These are phyloP conservation scores for Zaprionus vittiger DNA, from an alignment of 1,140 invertebrate genomes.

Conservation along the genomic window DNA sequence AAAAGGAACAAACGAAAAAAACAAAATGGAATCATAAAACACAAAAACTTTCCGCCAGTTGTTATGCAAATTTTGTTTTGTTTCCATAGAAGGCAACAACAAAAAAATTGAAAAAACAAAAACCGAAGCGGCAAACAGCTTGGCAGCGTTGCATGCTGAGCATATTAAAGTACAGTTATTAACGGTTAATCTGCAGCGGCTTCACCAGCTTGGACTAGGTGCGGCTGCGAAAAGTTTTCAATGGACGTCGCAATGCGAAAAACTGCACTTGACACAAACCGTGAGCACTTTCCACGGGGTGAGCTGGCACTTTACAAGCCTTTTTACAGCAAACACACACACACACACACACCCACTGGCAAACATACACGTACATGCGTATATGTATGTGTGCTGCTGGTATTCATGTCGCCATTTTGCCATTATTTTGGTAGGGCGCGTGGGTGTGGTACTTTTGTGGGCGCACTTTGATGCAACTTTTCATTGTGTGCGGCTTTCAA, in stretches of 20 bases:
- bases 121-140: neutral
- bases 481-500: conserved; percentile 46
- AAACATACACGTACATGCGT: neutral
- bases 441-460: conserved; percentile 18
- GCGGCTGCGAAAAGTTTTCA: conserved; percentile 43
- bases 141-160: conserved; percentile 1
- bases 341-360: neutral
- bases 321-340: conserved; percentile 6
- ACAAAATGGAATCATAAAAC: conserved; percentile 61
- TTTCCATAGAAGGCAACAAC: conserved; percentile 5
- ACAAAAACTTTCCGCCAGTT: conserved; percentile 71
- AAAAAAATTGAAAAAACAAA: neutral
- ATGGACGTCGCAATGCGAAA: conserved; percentile 44
- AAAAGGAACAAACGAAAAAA: conserved; percentile 11
- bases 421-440: conserved; percentile 29
- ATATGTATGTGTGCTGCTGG: neutral
- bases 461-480: conserved; percentile 44
- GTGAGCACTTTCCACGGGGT: neutral
- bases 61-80: conserved; percentile 72
- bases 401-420: conserved; percentile 39
- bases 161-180: conserved; percentile 62
- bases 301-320: conserved; percentile 19
- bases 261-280: conserved; percentile 57
- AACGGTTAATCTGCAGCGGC: conserved; percentile 67
- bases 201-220: conserved; percentile 32